Percentiles rank a stretch among this genome's conserved stretches.
Evolutionary conservation across 2,113 vertebrate species (phyloP).

Genomic region (Agapornis roseicollis): DNA sequence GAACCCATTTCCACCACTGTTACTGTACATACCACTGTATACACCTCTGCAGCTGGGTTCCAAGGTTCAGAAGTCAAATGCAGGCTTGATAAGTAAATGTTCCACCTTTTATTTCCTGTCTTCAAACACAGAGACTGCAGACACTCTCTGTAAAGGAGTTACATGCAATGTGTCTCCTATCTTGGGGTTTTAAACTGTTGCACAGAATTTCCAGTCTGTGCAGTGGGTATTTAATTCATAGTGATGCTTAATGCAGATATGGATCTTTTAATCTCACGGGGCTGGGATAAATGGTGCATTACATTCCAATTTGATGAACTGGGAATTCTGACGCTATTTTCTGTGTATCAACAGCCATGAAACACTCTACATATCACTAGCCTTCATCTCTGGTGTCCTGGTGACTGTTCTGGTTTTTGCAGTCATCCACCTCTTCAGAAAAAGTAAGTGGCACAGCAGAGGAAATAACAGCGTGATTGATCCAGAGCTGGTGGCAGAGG

Average conservation of each 20-base stretch:
- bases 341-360: neutral
- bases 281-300: neutral
- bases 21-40: neutral
- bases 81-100: constrained; percentile 1
- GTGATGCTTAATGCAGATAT: neutral
- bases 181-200: neutral
- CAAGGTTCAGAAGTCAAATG: neutral
- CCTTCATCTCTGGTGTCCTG: constrained; percentile 62
- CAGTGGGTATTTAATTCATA: neutral
- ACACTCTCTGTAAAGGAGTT: neutral
- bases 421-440: constrained; percentile 20
- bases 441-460: constrained; percentile 37
- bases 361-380: neutral
- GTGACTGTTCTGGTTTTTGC: constrained; percentile 5
- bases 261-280: fast-evolving
- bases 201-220: neutral
- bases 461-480: fast-evolving
- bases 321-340: neutral
- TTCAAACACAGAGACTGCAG: neutral
- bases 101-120: neutral
- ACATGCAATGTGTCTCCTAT: fast-evolving
- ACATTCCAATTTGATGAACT: neutral
- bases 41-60: neutral
- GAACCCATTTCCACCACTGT: neutral
- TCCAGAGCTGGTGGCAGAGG: neutral